Base-by-base conservation (phyloP, 1,140 invertebrate species). In the Cotesia chilonis region DNA sequence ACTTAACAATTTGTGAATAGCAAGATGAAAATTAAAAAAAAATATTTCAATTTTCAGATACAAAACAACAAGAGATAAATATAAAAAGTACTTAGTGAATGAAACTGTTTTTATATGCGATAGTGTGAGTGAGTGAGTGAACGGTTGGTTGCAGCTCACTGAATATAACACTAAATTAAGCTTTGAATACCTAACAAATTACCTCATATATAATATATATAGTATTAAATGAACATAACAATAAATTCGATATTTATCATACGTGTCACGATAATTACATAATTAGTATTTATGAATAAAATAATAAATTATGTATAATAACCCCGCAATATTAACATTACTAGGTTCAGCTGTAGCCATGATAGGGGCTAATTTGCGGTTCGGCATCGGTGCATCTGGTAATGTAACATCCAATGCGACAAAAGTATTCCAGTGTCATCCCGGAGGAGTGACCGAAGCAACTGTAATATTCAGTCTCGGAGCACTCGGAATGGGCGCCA, bases 401-500 rank as follows among this genome's bases (percentile, higher is more conserved):
- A 91, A 92, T 79, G 86, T 88, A 77, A 89, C 90, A 9, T 90
- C 90, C n/a, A 93, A 93, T 80, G 89, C 91, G 65, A 92, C 91
- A 4, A 89, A 90, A 80, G 86, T 89, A 69, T 92, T 93, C 84
- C 90, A 93, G 75, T 95, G 94, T 80, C 93, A 94, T 78, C 92
- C 94, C 2, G 92, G 92, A 0, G 93, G 93, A 51, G 91, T 92
- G 1, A 92, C 93, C 0, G 94, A 95, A 82, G 94, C 94, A 0
- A 91, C 91, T 0, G 89, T 95, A 3, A 91, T 96, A 73, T 91
- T 95, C 77, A 90, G 91, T 37, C 88, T 96, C 4, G 94, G 94
- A 0, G 89, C 91, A 0, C 87, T 95, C 17, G 94, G 94, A 63
- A 94, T 95, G 88, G 90, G 92, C 0, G 94, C 94, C 4, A 96